Base-by-base conservation (phyloP, 1,140 invertebrate species). In the Ips typographus region DNA sequence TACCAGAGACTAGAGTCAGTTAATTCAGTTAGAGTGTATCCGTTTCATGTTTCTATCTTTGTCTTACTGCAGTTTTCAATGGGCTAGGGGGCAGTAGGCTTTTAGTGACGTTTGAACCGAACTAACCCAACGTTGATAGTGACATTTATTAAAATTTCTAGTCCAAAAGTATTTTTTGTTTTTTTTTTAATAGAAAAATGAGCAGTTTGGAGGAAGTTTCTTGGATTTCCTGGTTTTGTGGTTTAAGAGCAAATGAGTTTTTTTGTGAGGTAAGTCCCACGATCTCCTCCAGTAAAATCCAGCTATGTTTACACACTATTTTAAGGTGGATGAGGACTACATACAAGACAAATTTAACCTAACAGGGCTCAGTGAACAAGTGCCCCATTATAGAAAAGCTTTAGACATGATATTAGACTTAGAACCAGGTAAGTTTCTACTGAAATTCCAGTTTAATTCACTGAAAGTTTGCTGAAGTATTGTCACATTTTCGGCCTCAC, bases 341-440 rank as follows among this genome's bases (percentile, higher is more conserved):
- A 99, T 99, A 81, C 98, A 99, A 84, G 98, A 99, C 82, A 99
- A 99, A 86, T 99, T 99, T 82, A 99, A 99, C 86, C 87, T 99
- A 82, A 99, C 98, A 63, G 98, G 98, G 57, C 87, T 99, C 65
- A 98, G 97, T 87, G 98, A 99, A 81, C 97, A 99, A 86, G 98
- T 99, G 74, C 98, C 98, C 72, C 96, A 99, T 82, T 99, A 99
- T 85, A 89, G 97, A 80, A 96, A 99, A 84, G 98, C 98, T 4
- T 83, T 99, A 74, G 98, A 99, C 81, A 99, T 99, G 96, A 99
- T 99, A 77, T 85, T 99, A 72, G 98, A 99, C 84, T 84, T 99
- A 72, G 98, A 99, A 84, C 95, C 97, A 82, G 96, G 96, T 96
- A 84, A 69, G 53, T 49, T 22, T 51, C 4, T 2, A 37, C 51